phyloP scores from a whole-genome alignment of 2,888 invertebrate genomes.

The Drosophila ustulata region DNA sequence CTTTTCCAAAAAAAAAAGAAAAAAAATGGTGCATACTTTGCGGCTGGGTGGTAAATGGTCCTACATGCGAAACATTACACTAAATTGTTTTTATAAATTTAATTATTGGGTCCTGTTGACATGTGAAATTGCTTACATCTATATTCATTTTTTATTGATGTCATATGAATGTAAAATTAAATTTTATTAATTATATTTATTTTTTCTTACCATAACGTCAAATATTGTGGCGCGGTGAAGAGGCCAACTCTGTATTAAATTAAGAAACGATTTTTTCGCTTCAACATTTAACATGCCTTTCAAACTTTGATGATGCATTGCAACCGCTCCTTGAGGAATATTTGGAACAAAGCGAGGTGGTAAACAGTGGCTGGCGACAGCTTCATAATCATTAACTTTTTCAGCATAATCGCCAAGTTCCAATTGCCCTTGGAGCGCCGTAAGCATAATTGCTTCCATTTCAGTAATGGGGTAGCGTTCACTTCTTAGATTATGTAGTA shows the following conservation, averaged over 20 bases:
- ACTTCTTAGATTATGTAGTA: constrained; percentile 94
- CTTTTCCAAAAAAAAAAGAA: too few species aligned
- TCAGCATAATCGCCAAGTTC: constrained; percentile 94
- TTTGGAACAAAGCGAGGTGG: constrained; percentile 92
- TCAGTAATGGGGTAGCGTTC: constrained; percentile 97
- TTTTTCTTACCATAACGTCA: constrained; percentile 92
- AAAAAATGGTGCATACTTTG: too few species aligned
- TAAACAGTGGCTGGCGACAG: constrained; percentile 92
- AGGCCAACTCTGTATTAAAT: constrained; percentile 97
- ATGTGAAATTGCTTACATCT: too few species aligned
- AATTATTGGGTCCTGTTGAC: too few species aligned
- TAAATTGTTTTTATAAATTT: too few species aligned
- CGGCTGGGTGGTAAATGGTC: too few species aligned
- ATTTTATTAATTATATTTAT: background rate
- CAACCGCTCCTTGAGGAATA: constrained; percentile 93
- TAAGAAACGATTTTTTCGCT: constrained; percentile 96
- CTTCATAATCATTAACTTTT: constrained; percentile 88
- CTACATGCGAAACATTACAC: too few species aligned
- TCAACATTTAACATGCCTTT: constrained; percentile 94
- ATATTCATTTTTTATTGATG: too few species aligned
- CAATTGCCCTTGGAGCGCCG: constrained; percentile 96
- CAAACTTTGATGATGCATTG: constrained; percentile 95
- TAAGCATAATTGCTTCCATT: constrained; percentile 97
- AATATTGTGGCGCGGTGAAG: constrained; percentile 96
- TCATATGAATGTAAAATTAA: too few species aligned